These are phyloP conservation scores for Agrotis puta DNA, from an alignment of 2,888 invertebrate species.

Conservation along the genomic window DNA sequence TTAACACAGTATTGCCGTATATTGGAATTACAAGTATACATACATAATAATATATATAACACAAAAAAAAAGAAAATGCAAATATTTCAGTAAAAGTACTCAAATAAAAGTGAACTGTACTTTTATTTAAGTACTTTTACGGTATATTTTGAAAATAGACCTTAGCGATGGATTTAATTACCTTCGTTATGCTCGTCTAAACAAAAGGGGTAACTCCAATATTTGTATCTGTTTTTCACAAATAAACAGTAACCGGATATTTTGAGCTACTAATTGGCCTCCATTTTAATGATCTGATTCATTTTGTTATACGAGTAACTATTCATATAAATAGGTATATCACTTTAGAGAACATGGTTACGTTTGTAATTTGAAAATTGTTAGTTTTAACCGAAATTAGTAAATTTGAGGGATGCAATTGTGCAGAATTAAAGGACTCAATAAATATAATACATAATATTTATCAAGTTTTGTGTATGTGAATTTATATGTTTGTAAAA, in stretches of 20 bases:
- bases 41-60: too few relatives aligned
- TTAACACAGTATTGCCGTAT: background rate
- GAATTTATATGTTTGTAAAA: too few relatives aligned
- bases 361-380: background rate
- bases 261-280: conserved; percentile 21
- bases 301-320: background rate
- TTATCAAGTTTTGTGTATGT: too few relatives aligned
- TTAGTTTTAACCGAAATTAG: background rate
- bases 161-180: background rate
- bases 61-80: too few relatives aligned
- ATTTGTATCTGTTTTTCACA: conserved; percentile 11
- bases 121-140: too few relatives aligned
- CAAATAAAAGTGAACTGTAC: too few relatives aligned
- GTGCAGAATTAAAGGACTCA: too few relatives aligned
- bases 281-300: background rate
- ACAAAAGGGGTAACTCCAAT: background rate
- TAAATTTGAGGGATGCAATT: too few relatives aligned
- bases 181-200: background rate
- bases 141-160: too few relatives aligned
- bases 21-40: too few relatives aligned
- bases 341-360: background rate
- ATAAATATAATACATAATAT: too few relatives aligned
- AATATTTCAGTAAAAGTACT: too few relatives aligned
- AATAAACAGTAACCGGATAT: conserved; percentile 18
- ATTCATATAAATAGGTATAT: background rate